These are phyloP conservation scores for Goniozus legneri DNA, from an alignment of 1,140 invertebrate species.

Conservation along the genomic window DNA sequence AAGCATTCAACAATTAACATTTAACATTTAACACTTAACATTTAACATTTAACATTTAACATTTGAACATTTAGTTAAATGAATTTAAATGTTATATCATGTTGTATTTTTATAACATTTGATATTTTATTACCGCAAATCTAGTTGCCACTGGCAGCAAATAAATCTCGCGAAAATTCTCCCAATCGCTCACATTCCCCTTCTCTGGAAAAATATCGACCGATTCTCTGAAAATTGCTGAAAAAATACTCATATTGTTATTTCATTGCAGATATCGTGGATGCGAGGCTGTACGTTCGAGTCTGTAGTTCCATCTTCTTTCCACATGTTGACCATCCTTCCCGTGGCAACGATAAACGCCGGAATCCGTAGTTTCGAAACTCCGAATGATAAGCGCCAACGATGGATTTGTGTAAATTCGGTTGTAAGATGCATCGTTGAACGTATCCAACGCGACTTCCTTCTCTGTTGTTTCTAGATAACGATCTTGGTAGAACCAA, in stretches of 20 bases:
- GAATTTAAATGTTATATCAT: neutral
- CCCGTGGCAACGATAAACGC: conserved; percentile 55
- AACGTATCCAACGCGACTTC: conserved; percentile 54
- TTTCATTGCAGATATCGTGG: too few species aligned
- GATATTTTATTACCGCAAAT: conserved; percentile 44
- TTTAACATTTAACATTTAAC: too few species aligned
- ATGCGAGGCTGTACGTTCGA: conserved; percentile 57
- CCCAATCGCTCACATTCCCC: conserved; percentile 52
- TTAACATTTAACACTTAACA: too few species aligned
- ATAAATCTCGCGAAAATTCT: conserved; percentile 50
- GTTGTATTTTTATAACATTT: too few species aligned
- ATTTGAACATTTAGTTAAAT: conserved; percentile 5
- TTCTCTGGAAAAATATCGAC: conserved; percentile 24
- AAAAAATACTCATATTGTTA: conserved; percentile 13
- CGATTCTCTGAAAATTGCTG: conserved; percentile 39
- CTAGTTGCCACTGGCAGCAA: conserved; percentile 40
- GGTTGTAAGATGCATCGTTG: conserved; percentile 46
- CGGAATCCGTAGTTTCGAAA: conserved; percentile 41
- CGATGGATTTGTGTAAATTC: conserved; percentile 44
- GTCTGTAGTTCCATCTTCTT: conserved; percentile 54
- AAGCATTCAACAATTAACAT: too few species aligned
- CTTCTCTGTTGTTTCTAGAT: conserved; percentile 26
- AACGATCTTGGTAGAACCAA: conserved; percentile 53
- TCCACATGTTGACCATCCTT: conserved; percentile 45
- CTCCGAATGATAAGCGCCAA: conserved; percentile 49